Evolutionary conservation across 2,113 vertebrate species (phyloP), one percentile per base, ranked within the genome.

Genomic region (Salvelinus fontinalis): DNA sequence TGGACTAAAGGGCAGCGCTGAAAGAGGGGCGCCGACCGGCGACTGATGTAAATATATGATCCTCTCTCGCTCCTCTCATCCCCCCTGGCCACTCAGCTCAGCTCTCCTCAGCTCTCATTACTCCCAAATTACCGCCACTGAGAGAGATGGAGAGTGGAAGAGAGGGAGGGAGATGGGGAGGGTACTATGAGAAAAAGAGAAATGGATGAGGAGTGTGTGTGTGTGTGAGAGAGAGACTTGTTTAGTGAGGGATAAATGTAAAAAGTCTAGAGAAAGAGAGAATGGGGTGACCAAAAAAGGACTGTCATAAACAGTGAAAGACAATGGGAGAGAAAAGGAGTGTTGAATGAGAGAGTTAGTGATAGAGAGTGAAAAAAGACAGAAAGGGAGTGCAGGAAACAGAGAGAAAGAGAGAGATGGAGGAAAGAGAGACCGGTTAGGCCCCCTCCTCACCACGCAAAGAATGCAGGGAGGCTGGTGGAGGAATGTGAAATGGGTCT

Each of bases 401-500:
- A 60, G 68, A 72, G 62, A 74, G 65, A 83, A 57, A 70, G 72
- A 74, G 59, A 70, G 67, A 71, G 79, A 67, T 57, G 76, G 65
- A 81, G 80, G 64, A 70, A 54, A 67, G 79, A 66, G 73, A 79
- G 81, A 75, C 74, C 79, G 79, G 84, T 81, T 76, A 81, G 78
- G 65, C 79, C 79, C 83, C 81, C 77, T 87, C 83, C 80, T 80
- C 77, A 69, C 74, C 80, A 76, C 81, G 81, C 83, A 85, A 89
- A 85, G 87, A 87, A 89, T 89, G 85, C 79, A 81, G 84, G 84
- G 85, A 87, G 84, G 82, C 77, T 77, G 83, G 85, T 86, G 82
- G 79, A 86, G 85, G 85, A 87, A 89, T 89, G 85, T 87, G 71
- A 82, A 89, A 89, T 87, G 85, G 82, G 83, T 87, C 87, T 82